Evolutionary conservation across 2,888 invertebrate species (phyloP).

Genomic region (Anticlea derivata): DNA sequence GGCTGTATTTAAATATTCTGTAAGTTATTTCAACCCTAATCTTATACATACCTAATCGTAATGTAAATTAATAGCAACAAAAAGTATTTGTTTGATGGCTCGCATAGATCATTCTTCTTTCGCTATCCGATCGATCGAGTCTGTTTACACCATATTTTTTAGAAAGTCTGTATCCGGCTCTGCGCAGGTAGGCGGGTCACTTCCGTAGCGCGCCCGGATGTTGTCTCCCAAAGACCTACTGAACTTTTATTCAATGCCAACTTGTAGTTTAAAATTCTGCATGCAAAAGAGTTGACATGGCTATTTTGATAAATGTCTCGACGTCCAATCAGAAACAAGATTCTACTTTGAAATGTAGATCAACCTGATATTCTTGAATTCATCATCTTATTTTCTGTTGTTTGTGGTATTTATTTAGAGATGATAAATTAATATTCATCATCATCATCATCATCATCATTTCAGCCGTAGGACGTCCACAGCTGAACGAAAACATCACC

Average conservation of each 20-base stretch:
- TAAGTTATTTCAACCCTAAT: too few relatives aligned
- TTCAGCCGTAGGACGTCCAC: too few relatives aligned
- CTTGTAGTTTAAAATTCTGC: conserved; percentile 22
- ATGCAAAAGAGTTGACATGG: conserved; percentile 16
- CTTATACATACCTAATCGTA: too few relatives aligned
- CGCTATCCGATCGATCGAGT: conserved; percentile 31
- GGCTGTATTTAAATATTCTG: too few relatives aligned
- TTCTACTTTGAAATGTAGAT: conserved; percentile 27
- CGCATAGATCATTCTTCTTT: conserved; percentile 26
- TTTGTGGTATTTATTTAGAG: conserved; percentile 15
- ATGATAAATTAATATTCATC: too few relatives aligned
- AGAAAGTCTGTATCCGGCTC: conserved; percentile 81
- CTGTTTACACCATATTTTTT: conserved; percentile 74
- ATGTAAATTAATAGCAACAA: conserved; percentile 4
- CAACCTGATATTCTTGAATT: conserved; percentile 31
- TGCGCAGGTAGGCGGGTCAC: conserved; percentile 61
- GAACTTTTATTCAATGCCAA: conserved; percentile 44
- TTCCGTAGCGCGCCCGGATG: conserved; percentile 73
- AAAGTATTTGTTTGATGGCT: conserved; percentile 21
- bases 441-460: too few relatives aligned
- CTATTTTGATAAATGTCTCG: conserved; percentile 15
- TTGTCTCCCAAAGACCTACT: conserved; percentile 61
- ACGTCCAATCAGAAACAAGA: conserved; percentile 16
- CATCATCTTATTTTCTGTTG: conserved; percentile 26
- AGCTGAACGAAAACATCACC: too few relatives aligned